Conservation (phyloP, 2,113 vertebrate species). For the Passerina amoena region DNA sequence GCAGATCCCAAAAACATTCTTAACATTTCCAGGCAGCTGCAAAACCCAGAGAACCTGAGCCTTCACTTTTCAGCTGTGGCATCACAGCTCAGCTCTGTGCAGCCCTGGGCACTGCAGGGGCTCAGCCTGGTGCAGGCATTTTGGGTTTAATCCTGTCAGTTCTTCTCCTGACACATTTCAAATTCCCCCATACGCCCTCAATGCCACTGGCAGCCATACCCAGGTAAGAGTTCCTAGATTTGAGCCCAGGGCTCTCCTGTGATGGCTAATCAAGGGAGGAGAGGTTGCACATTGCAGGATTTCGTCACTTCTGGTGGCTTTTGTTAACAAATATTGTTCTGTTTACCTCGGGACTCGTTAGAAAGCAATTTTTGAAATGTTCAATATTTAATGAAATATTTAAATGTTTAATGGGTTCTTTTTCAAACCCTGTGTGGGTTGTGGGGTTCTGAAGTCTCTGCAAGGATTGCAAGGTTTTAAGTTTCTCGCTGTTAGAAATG, state of each 20-base stretch:
- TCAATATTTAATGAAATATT: conserved; percentile 75
- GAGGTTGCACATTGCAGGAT: not conserved
- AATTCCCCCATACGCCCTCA: not conserved
- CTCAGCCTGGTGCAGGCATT: not conserved
- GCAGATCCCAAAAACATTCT: not conserved
- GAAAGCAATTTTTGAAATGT: conserved; percentile 69
- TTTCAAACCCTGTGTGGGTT: not conserved
- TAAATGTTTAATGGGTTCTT: conserved; percentile 70
- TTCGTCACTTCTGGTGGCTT: not conserved
- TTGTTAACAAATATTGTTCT: conserved; percentile 65
- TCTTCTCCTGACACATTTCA: not conserved
- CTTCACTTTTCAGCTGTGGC: not conserved
- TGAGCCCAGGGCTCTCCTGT: not conserved
- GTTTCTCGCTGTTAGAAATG: not conserved
- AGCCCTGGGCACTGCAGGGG: not conserved
- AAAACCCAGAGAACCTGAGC: not conserved
- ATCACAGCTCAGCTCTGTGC: rapidly evolving
- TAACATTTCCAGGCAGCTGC: not conserved
- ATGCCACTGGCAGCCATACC: not conserved
- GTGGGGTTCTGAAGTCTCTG: not conserved
- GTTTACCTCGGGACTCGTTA: conserved; percentile 65
- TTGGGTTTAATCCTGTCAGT: not conserved
- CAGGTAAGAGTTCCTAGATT: not conserved
- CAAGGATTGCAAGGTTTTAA: not conserved
- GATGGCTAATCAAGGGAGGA: not conserved